Evolutionary conservation across 2,113 vertebrate species (phyloP).

Genomic region (Sorex fumeus): DNA sequence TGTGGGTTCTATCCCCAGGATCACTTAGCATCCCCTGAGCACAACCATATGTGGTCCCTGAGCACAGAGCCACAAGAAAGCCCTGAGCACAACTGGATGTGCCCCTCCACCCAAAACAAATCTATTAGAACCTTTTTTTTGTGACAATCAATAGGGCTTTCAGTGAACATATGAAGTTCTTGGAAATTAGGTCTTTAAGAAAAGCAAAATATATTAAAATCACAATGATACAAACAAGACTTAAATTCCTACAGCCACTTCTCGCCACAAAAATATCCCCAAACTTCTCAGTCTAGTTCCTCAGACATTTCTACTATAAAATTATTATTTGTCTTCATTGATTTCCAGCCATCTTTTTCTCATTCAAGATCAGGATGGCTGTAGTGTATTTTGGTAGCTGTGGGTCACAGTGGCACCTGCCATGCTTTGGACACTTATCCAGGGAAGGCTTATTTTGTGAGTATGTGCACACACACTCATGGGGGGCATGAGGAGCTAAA

Average conservation of each 20-base stretch:
- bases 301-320: not conserved
- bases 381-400: not conserved
- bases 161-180: not conserved
- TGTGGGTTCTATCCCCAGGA: too few relatives aligned
- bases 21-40: not conserved
- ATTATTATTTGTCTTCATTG: not conserved
- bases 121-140: too few relatives aligned
- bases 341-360: not conserved
- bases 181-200: not conserved
- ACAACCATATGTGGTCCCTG: too few relatives aligned
- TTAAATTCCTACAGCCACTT: not conserved
- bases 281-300: not conserved
- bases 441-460: not conserved
- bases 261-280: not conserved
- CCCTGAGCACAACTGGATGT: too few relatives aligned
- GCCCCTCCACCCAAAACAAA: too few relatives aligned
- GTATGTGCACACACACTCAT: not conserved
- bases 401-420: not conserved
- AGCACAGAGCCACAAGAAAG: too few relatives aligned
- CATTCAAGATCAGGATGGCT: not conserved
- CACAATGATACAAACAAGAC: not conserved
- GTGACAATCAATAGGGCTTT: too few relatives aligned
- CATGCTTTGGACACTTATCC: not conserved
- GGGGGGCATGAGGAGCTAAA: too few relatives aligned
- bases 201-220: too few relatives aligned